Evolutionary conservation across 2,797 vertebrate species (phyloP).

Genomic region (Alcedo quadribrachys): DNA sequence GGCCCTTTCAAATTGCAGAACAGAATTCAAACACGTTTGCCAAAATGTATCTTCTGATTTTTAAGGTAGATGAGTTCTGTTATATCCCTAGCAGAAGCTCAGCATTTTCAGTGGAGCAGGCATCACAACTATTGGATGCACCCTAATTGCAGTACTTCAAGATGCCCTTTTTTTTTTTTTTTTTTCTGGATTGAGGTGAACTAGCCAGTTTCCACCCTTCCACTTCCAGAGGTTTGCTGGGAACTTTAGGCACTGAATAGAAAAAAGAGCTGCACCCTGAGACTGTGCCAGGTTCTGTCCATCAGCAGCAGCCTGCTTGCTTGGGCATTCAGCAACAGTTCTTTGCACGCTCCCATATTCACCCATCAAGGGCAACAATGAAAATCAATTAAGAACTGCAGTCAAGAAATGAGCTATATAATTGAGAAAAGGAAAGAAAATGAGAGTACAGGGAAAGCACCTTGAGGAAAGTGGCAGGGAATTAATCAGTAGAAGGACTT

Average conservation of each 20-base stretch:
- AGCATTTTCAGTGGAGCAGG: neutral
- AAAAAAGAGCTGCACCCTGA: neutral
- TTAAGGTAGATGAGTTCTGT: neutral
- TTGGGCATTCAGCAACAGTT: neutral
- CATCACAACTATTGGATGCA: neutral
- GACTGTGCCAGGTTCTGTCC: accelerated
- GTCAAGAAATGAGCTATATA: neutral
- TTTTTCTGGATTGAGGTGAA: neutral
- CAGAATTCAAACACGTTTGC: neutral
- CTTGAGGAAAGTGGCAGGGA: neutral
- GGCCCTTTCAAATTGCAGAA: neutral
- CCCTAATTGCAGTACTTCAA: neutral
- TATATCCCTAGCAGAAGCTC: neutral
- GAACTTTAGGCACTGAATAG: neutral
- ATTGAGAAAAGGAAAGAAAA: neutral
- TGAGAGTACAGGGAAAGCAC: neutral
- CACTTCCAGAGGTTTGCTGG: neutral
- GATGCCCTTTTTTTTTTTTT: neutral
- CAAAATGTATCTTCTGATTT: neutral
- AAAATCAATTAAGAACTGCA: neutral
- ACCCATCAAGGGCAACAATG: neutral
- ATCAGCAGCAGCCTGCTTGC: neutral
- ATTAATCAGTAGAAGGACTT: neutral
- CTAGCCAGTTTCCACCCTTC: neutral
- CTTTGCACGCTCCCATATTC: accelerated